Percentiles rank a stretch among this genome's conserved stretches.
These are phyloP conservation scores for Apodemia mormo DNA, from an alignment of 2,888 invertebrate genomes.

Conservation along the genomic window DNA sequence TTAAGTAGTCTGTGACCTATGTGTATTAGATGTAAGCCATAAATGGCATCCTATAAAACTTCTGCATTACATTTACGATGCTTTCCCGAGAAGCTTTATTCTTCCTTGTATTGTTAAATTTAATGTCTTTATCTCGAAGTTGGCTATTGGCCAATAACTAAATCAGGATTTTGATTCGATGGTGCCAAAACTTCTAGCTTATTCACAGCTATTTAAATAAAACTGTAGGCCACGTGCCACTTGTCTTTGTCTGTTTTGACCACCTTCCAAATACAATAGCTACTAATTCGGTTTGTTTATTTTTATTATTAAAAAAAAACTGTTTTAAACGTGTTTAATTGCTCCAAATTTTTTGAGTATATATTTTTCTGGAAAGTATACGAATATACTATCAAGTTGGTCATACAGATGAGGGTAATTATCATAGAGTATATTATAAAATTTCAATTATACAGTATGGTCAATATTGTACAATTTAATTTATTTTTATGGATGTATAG, in stretches of 20 bases:
- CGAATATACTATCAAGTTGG: no score
- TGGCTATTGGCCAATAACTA: slow-evolving; percentile 22
- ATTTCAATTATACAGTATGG: no score
- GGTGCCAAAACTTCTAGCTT: slow-evolving; percentile 18
- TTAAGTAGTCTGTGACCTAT: neutral
- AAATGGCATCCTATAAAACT: neutral
- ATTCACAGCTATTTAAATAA: slow-evolving; percentile 1
- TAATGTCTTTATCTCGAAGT: slow-evolving; percentile 21
- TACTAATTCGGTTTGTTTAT: neutral
- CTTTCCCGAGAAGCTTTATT: slow-evolving; percentile 10
- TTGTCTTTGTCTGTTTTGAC: neutral
- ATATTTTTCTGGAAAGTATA: no score
- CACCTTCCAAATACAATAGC: neutral
- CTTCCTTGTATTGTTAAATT: slow-evolving; percentile 17
- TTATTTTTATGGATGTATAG: neutral
- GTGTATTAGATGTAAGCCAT: neutral
- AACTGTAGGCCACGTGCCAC: neutral
- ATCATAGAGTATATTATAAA: no score
- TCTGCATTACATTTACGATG: neutral
- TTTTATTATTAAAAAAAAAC: neutral
- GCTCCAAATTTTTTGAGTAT: no score
- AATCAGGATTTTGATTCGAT: slow-evolving; percentile 21
- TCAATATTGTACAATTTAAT: no score
- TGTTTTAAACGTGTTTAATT: no score
- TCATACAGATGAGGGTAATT: no score